These are phyloP conservation scores for Lordiphosa clarofinis DNA, from an alignment of 1,140 invertebrate species.

Conservation along the genomic window DNA sequence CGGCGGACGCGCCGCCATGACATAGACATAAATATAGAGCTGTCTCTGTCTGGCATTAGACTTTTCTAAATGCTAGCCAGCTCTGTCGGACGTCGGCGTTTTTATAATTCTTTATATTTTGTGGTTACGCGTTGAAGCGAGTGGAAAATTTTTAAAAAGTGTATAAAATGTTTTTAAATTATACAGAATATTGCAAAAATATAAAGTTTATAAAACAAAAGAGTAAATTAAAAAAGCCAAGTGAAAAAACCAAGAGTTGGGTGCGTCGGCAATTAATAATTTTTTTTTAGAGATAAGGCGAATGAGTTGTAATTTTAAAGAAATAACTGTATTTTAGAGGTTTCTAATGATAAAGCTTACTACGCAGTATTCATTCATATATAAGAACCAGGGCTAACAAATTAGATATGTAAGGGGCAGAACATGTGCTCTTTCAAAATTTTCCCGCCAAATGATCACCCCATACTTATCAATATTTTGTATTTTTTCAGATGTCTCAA, in stretches of 20 bases:
- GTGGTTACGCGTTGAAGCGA: too few relatives aligned
- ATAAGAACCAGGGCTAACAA: constrained; percentile 3
- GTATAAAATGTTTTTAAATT: constrained; percentile 34
- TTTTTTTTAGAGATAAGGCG: constrained; percentile 1
- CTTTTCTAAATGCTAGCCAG: not conserved
- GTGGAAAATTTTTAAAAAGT: constrained; percentile 6
- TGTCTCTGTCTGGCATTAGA: constrained; percentile 36
- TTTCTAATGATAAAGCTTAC: constrained; percentile 3
- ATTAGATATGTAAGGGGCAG: too few relatives aligned
- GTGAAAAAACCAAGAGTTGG: constrained; percentile 19
- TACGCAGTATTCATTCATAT: constrained; percentile 6
- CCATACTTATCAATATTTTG: constrained; percentile 4
- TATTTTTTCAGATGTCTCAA: constrained; percentile 73
- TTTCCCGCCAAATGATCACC: constrained; percentile 35
- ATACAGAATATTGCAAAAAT: constrained; percentile 21
- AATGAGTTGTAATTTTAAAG: constrained; percentile 1
- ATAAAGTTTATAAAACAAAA: not conserved
- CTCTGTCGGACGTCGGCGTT: too few relatives aligned
- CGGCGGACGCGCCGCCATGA: constrained; percentile 48
- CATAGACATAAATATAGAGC: constrained; percentile 25
- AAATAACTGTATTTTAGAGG: constrained; percentile 6
- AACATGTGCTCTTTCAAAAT: constrained; percentile 6
- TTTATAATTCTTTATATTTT: too few relatives aligned
- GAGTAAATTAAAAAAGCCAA: constrained; percentile 10
- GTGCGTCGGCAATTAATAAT: not conserved